Conservation (phyloP, 2,888 invertebrate genomes). For the Macroteleia sp. region DNA sequence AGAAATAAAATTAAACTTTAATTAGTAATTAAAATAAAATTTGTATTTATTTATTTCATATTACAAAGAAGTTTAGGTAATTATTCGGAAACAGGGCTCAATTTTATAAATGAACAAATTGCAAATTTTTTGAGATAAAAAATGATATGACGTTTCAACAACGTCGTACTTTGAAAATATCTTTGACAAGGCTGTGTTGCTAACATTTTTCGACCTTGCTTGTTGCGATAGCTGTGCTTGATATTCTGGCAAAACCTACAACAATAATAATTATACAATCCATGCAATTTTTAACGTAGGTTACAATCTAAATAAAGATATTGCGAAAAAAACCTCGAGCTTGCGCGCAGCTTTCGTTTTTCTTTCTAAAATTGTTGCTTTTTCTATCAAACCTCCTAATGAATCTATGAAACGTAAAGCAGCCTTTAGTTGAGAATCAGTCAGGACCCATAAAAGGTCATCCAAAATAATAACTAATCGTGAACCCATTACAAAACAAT, state of each 20-base stretch:
- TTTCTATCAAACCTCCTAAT: conserved; percentile 91
- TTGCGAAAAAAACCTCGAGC: conserved; percentile 88
- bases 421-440: conserved; percentile 97
- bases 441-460: conserved; percentile 98
- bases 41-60: too few relatives aligned
- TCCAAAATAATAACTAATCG: conserved; percentile 96
- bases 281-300: too few relatives aligned
- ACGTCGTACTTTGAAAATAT: conserved; percentile 95
- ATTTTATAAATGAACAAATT: too few relatives aligned
- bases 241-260: conserved; percentile 89
- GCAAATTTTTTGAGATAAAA: conserved; percentile 96
- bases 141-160: conserved; percentile 98
- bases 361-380: conserved; percentile 91
- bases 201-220: conserved; percentile 83
- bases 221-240: conserved; percentile 89
- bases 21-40: too few relatives aligned
- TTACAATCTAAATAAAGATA: too few relatives aligned
- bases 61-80: too few relatives aligned
- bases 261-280: neutral
- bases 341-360: conserved; percentile 93
- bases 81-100: too few relatives aligned
- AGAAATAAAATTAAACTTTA: too few relatives aligned
- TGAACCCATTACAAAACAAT: conserved; percentile 96
- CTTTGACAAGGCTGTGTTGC: conserved; percentile 84
- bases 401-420: conserved; percentile 95